Base-by-base conservation (phyloP, 2,113 vertebrate species). In the Thamnaconus septentrionalis region DNA sequence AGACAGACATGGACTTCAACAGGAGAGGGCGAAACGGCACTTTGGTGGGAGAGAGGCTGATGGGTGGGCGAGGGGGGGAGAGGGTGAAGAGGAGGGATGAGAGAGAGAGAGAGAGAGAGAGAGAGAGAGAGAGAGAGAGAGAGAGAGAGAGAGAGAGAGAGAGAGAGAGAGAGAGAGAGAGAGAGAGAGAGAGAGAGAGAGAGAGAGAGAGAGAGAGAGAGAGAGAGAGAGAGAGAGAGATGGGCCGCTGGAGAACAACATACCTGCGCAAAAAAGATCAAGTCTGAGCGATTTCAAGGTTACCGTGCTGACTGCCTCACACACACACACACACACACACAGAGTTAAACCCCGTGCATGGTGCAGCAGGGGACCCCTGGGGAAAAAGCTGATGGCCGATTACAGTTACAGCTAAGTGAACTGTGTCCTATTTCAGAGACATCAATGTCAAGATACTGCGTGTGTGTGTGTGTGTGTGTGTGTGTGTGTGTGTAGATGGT, bases 401-500 rank as follows among this genome's bases (percentile, higher is more conserved):
- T 75, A 65, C 72, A 66, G 72, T 85, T 80, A 68, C 71, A 78
- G 74, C 70, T 65, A 84, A 82, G 69, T 78, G 79, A 83, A 82
- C 69, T 78, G 83, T 84, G 75, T 89, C 85, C 70, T 80, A 78
- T 83, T 81, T 73, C 71, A 76, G 64, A 64, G 43, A 76, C 62
- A 78, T 79, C 74, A 84, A 57, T 73, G 71, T 79, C 66, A 75
- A 54, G 39, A 50, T 63, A 2, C 18, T 63, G 51, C 7, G 48
- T 53, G 71, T 58, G 42, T 31, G 10, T 54, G 63, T 44, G 49
- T 46, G 8, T 46, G 18, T 31, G 18, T 31, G 18, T 31, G 18
- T 31, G 18, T 31, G 18, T 31, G 18, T 31, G 18, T 31, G 18
- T 31, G 18, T 31, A 2, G 18, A 31, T 31, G 18, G 18, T 31